Conservation (phyloP, 1,140 invertebrate species). For the Linepithema humile region DNA sequence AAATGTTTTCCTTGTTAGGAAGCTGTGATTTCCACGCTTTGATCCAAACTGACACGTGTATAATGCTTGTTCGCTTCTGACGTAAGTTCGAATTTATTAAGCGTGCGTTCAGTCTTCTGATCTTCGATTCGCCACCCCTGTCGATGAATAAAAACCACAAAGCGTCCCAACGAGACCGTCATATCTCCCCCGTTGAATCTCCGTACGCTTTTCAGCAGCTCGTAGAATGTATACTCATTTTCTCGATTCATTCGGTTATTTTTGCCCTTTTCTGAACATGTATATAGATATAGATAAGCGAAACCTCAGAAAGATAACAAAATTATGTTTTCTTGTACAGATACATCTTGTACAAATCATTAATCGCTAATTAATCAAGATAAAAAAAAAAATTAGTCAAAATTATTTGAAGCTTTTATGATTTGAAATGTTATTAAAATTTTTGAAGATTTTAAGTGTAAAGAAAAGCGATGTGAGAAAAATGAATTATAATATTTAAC, state of each 20-base stretch:
- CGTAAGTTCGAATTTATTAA: conserved; percentile 22
- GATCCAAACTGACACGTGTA: conserved; percentile 42
- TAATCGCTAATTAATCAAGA: background rate
- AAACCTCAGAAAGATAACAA: background rate
- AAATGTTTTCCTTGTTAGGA: conserved; percentile 36
- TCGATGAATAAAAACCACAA: conserved; percentile 70
- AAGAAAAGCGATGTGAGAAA: too few relatives aligned
- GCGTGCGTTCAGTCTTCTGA: conserved; percentile 13
- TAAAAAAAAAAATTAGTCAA: background rate
- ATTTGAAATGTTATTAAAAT: background rate
- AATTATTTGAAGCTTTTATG: background rate
- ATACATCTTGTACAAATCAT: background rate
- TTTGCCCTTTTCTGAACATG: background rate
- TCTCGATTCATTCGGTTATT: conserved; percentile 54
- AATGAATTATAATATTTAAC: too few relatives aligned
- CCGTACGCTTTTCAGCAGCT: conserved; percentile 51
- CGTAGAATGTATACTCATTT: conserved; percentile 40
- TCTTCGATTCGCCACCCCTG: conserved; percentile 47
- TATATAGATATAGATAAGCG: background rate
- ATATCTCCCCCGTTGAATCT: conserved; percentile 58
- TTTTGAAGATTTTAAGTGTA: background rate
- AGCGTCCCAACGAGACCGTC: conserved; percentile 56
- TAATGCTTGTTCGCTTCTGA: conserved; percentile 25
- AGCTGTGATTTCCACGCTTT: conserved; percentile 35
- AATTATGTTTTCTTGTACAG: too few relatives aligned